Evolutionary conservation across 2,888 invertebrate genomes (phyloP), one percentile per base, ranked within the genome.

Genomic region (Galeopsomyia nigrocyanea): DNA sequence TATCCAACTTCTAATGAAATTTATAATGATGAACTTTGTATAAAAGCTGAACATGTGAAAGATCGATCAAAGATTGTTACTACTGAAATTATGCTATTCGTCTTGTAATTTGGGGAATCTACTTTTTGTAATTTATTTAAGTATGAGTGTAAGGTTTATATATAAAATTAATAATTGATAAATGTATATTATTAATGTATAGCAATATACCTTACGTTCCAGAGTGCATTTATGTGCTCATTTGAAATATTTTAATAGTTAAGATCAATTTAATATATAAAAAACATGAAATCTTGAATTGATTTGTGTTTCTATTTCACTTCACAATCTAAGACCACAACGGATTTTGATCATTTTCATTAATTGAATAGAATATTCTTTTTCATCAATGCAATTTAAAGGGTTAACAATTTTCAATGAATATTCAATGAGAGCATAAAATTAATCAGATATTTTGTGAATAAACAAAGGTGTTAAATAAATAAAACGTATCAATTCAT

Each of bases 231-330:
- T 49, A 39, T 17, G 55, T 47, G 57, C 49, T 51, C 21, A 21
- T 39, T 67, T 63, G 62, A 66, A 74, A 63, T 67, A 67, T 67
- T 51, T 69, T 70, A 58, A 66, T 69, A 53, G 13, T 66, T 69
- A 73, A 69, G 60, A 66, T 57, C 49, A 62, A 62, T 62, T 66
- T 56, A 72, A 21, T 67, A 61, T 62, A 57, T 69, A 69, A 66
- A 69, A 66, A 69, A 53, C 2, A 17, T 17, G 39, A 58, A 6
- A 31, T 60, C 51, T 26, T n/a, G 17, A 60, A 57, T 68, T 60
- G 26, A 51, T 56, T 68, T 68, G 21, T 49, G 21, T 26, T 16
- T 56, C 3, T 66, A 56, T 49, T 22, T 49, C 10, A 58, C 73
- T 75, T 74, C 68, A 73, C 71, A 61, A 53, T 31, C 50, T 39